These are phyloP conservation scores for Shargacucullia verbasci DNA, from an alignment of 2,888 invertebrate species.

Conservation along the genomic window DNA sequence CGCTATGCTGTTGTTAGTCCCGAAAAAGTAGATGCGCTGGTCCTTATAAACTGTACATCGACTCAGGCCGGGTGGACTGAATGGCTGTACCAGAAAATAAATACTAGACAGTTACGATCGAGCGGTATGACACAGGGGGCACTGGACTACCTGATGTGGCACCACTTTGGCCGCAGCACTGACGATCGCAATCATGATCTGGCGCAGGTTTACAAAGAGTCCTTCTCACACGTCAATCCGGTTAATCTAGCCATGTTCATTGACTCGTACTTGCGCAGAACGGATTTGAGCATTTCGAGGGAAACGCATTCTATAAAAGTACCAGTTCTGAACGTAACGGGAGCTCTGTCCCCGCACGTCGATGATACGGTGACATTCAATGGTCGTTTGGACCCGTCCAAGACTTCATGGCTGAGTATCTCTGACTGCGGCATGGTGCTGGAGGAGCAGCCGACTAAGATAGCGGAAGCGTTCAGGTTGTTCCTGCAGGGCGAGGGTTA, in stretches of 20 bases:
- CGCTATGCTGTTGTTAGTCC: conserved; percentile 96
- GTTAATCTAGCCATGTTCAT: conserved; percentile 98
- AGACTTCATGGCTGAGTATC: conserved; percentile 99
- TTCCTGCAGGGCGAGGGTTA: conserved; percentile 99
- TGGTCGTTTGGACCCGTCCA: conserved; percentile 97
- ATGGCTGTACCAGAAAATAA: conserved; percentile 99
- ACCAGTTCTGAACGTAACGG: conserved; percentile 98
- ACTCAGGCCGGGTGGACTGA: conserved; percentile 99
- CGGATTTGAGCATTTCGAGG: conserved; percentile 95
- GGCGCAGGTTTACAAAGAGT: conserved; percentile 97
- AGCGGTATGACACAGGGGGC: conserved; percentile 98
- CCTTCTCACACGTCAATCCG: conserved; percentile 98
- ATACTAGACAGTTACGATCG: conserved; percentile 95
- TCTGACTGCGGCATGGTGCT: conserved; percentile 99
- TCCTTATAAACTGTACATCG: conserved; percentile 97
- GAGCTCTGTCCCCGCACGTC: conserved; percentile 97
- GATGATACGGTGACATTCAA: conserved; percentile 99
- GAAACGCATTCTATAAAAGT: conserved; percentile 91
- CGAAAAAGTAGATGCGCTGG: conserved; percentile 96
- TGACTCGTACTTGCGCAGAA: conserved; percentile 97
- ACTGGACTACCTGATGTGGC: conserved; percentile 99
- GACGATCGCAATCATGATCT: conserved; percentile 98
- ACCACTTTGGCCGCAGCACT: conserved; percentile 97
- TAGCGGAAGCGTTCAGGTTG: conserved; percentile 98
- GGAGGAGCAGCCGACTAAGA: conserved; percentile 99